Evolutionary conservation across 2,888 invertebrate genomes (phyloP).

Genomic region (Amaurobius ferox): DNA sequence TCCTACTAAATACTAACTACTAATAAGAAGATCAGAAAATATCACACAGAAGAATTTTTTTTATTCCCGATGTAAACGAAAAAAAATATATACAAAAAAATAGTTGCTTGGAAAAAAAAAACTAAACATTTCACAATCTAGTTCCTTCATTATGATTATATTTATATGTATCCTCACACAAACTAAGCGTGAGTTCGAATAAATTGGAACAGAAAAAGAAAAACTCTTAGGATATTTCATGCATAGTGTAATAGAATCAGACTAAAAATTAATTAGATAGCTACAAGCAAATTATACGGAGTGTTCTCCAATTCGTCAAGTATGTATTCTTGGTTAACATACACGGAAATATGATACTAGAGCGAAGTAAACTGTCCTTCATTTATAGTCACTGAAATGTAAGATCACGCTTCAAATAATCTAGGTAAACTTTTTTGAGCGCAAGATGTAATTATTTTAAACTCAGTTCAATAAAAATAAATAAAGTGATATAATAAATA

Average conservation of each 20-base stretch:
- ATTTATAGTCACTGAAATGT: too few species aligned
- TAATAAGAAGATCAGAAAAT: slow-evolving; percentile 15
- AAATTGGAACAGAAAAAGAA: background rate
- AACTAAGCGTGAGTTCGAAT: background rate
- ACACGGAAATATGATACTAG: too few species aligned
- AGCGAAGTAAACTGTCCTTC: too few species aligned
- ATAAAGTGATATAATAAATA: too few species aligned
- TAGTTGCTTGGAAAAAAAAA: background rate
- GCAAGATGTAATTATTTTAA: too few species aligned
- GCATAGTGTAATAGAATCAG: background rate
- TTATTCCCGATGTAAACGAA: background rate
- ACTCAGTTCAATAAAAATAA: too few species aligned
- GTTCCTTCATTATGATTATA: background rate
- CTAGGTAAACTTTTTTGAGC: too few species aligned
- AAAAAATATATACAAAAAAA: background rate
- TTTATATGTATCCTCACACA: background rate
- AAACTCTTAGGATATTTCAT: background rate
- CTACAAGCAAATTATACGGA: background rate
- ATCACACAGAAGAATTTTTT: slow-evolving; percentile 8
- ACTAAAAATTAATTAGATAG: slow-evolving; percentile 11
- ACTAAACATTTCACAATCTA: background rate
- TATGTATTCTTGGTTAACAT: too few species aligned
- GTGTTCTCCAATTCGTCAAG: too few species aligned
- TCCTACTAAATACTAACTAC: slow-evolving; percentile 14
- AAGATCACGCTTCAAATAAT: too few species aligned